Conservation (phyloP, 2,113 vertebrate species). For the Onychostruthus taczanowskii region DNA sequence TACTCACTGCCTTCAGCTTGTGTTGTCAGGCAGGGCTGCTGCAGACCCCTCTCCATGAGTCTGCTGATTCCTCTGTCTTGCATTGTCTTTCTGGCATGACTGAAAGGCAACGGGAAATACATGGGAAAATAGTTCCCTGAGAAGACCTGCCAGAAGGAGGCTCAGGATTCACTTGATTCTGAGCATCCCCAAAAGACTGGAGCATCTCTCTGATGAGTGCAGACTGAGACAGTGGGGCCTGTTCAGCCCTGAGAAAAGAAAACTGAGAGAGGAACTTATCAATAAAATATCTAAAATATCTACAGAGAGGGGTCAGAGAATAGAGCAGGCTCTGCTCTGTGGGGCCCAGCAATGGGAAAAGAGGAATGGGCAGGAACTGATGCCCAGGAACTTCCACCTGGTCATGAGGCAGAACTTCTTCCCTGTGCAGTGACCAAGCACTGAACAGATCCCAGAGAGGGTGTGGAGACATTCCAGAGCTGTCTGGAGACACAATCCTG, state of each 20-base stretch:
- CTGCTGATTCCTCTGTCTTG: background rate
- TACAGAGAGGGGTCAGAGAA: background rate
- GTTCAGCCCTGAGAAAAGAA: background rate
- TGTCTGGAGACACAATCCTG: background rate
- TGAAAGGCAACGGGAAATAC: rapidly evolving
- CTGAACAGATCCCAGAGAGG: background rate
- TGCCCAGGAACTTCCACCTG: background rate
- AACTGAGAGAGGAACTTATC: background rate
- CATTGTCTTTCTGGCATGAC: background rate
- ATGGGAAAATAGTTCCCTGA: background rate
- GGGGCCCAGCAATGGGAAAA: background rate
- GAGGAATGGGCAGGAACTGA: rapidly evolving
- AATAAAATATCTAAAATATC: background rate
- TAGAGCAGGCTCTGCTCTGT: background rate
- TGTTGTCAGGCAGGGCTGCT: background rate
- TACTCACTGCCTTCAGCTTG: background rate
- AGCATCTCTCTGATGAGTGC: background rate
- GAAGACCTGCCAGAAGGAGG: background rate
- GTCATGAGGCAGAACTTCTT: background rate
- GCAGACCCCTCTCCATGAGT: background rate
- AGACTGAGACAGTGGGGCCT: background rate
- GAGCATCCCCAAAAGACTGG: background rate
- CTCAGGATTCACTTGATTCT: background rate
- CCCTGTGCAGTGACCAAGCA: background rate
- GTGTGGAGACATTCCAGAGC: background rate